These are phyloP conservation scores for Coecobrya sp. DNA, from an alignment of 2,888 invertebrate species.

Conservation along the genomic window DNA sequence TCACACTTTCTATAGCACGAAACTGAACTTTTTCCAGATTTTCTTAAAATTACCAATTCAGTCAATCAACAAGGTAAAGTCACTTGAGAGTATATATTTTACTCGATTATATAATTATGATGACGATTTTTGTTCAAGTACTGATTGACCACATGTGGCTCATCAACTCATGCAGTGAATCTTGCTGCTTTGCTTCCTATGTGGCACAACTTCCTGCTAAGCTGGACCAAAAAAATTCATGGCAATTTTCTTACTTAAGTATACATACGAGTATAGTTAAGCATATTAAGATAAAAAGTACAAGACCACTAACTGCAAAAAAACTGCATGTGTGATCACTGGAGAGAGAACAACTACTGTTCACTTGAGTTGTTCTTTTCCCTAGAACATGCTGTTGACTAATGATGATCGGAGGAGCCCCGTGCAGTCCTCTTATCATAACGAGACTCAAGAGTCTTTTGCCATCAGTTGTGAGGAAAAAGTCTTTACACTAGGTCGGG, in stretches of 20 bases:
- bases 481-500: slow-evolving; percentile 79
- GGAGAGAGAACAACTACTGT: slow-evolving; percentile 76
- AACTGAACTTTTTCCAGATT: slow-evolving; percentile 12
- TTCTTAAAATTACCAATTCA: slow-evolving; percentile 1
- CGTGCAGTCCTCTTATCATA: slow-evolving; percentile 78
- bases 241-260: slow-evolving; percentile 51
- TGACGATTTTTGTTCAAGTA: slow-evolving; percentile 40
- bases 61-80: background rate
- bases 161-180: slow-evolving; percentile 79
- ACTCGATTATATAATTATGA: background rate
- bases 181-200: slow-evolving; percentile 79
- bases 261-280: slow-evolving; percentile 11
- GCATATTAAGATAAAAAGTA: slow-evolving; percentile 19
- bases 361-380: slow-evolving; percentile 78
- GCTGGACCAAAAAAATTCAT: slow-evolving; percentile 71
- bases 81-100: background rate
- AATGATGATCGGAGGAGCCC: slow-evolving; percentile 81
- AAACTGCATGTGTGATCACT: slow-evolving; percentile 72
- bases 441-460: slow-evolving; percentile 72
- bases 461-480: slow-evolving; percentile 61
- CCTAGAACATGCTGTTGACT: slow-evolving; percentile 80
- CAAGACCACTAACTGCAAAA: slow-evolving; percentile 64
- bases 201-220: slow-evolving; percentile 79
- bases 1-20: no score
- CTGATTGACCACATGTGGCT: slow-evolving; percentile 76